Conservation (phyloP, 35 echinoderm and acorn worm genomes). For the Apostichopus parvimensis region DNA sequence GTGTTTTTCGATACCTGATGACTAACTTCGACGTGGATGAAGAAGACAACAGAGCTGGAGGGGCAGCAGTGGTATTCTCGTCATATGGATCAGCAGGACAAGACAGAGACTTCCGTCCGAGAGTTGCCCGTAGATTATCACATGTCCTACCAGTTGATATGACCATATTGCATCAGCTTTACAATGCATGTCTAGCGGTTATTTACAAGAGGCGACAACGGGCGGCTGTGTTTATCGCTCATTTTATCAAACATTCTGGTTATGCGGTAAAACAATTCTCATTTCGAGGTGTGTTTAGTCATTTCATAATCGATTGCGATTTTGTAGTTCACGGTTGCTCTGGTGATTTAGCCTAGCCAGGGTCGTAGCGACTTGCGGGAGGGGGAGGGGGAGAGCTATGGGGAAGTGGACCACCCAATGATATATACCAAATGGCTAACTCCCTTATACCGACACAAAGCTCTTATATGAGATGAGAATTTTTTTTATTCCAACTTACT, state of each 20-base stretch:
- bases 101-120: neutral
- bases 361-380: no score
- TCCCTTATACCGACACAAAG: no score
- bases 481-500: no score
- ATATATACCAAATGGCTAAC: no score
- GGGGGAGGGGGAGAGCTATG: no score
- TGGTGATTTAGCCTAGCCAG: no score
- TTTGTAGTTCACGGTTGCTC: no score
- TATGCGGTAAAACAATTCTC: neutral
- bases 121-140: neutral
- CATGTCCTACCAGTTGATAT: neutral
- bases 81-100: neutral
- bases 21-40: constrained; percentile 32
- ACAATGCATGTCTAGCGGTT: constrained; percentile 9
- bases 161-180: neutral
- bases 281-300: neutral
- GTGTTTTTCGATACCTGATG: constrained; percentile 29
- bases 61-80: neutral
- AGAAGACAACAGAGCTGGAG: constrained; percentile 14
- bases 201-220: neutral
- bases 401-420: no score
- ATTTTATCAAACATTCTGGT: constrained; percentile 17
- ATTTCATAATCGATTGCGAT: neutral
- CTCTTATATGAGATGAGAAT: no score
- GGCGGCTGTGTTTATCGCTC: constrained; percentile 11